A percentile compares a stretch with the other conserved stretches of the same genome.
Evolutionary conservation across 1,140 invertebrate species (phyloP).

Genomic region (Sitobion miscanthi): DNA sequence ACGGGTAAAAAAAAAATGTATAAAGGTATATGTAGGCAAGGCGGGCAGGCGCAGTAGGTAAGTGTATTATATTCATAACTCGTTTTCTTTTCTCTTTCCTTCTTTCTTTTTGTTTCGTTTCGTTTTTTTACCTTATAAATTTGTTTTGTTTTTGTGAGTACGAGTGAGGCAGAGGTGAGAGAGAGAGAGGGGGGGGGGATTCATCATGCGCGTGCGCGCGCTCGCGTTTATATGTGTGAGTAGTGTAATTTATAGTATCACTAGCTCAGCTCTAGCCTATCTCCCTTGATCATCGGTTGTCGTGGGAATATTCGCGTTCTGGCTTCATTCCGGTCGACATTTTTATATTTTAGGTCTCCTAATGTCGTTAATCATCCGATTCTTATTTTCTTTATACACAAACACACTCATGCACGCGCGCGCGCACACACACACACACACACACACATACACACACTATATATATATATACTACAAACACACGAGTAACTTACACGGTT

Average conservation of each 20-base stretch:
- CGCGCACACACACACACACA: too few relatives aligned
- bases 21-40: conserved; percentile 26
- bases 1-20: not conserved
- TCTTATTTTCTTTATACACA: conserved; percentile 9
- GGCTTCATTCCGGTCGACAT: conserved; percentile 50
- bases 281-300: conserved; percentile 48
- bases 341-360: conserved; percentile 53
- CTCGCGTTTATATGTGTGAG: not conserved
- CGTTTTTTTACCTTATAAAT: conserved; percentile 43
- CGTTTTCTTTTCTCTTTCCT: conserved; percentile 50
- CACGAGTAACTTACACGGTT: not conserved
- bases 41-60: conserved; percentile 1
- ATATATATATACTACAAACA: not conserved
- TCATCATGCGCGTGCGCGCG: not conserved
- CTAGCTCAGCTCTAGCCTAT: conserved; percentile 49
- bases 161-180: not conserved
- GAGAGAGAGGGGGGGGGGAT: not conserved
- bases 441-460: not conserved
- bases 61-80: conserved; percentile 56
- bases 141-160: conserved; percentile 54
- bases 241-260: conserved; percentile 55
- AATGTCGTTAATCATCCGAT: conserved; percentile 51
- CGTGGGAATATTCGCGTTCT: conserved; percentile 55
- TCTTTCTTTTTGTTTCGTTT: not conserved
- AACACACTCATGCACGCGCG: not conserved